These are phyloP conservation scores for Chironomus tentans DNA, from an alignment of 2,888 invertebrate species.

Conservation along the genomic window DNA sequence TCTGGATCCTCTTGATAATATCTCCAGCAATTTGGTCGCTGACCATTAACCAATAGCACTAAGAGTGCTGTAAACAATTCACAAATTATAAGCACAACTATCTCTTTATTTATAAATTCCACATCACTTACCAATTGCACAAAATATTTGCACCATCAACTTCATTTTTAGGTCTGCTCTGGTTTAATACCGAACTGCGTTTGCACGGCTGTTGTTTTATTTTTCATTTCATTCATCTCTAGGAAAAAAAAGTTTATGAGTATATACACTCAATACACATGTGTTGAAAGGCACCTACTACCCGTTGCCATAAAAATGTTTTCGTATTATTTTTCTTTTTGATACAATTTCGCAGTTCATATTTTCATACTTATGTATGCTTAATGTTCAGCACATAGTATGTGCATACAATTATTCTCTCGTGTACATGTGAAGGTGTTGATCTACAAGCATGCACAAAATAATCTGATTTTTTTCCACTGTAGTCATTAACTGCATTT, in stretches of 20 bases:
- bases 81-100: background rate
- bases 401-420: background rate
- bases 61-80: constrained; percentile 10
- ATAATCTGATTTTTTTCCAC: background rate
- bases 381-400: no score
- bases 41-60: background rate
- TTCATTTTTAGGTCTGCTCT: constrained; percentile 26
- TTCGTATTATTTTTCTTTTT: background rate
- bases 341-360: background rate
- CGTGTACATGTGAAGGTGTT: background rate
- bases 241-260: background rate
- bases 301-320: background rate
- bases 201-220: constrained; percentile 14
- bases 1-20: constrained; percentile 4
- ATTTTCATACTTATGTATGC: no score
- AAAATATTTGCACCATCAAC: constrained; percentile 22
- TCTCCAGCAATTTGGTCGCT: constrained; percentile 5
- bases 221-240: constrained; percentile 9
- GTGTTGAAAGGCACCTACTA: background rate
- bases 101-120: background rate
- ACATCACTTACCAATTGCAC: constrained; percentile 23
- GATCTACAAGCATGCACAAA: background rate
- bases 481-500: background rate
- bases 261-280: background rate
- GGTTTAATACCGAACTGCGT: constrained; percentile 24